Percentiles rank a stretch among this genome's conserved stretches.
Conservation (phyloP, 1,140 invertebrate genomes). For the Gerris buenoi region DNA sequence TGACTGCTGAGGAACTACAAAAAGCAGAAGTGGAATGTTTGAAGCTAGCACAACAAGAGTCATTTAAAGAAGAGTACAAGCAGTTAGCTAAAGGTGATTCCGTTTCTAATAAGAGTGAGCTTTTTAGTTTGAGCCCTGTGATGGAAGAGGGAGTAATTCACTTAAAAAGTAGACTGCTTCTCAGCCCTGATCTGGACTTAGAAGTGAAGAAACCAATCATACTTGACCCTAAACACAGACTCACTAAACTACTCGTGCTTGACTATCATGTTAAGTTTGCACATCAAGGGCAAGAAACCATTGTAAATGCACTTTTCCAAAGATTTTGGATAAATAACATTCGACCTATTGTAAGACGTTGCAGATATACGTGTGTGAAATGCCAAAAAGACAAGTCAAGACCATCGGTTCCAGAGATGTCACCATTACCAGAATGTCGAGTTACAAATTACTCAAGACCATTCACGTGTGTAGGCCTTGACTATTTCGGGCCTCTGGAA, state of each 20-base stretch:
- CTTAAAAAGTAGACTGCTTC: background rate
- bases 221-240: background rate
- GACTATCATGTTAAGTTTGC: background rate
- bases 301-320: background rate
- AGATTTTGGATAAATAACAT: background rate
- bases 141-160: background rate
- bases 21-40: background rate
- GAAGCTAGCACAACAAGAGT: background rate
- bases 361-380: background rate
- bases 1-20: background rate
- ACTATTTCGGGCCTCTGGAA: background rate
- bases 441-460: background rate
- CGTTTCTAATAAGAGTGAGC: background rate
- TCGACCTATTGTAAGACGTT: background rate
- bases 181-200: background rate
- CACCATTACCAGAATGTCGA: background rate
- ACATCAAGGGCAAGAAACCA: background rate
- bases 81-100: background rate
- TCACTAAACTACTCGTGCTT: background rate
- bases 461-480: background rate
- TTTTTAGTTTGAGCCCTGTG: background rate
- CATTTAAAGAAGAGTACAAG: background rate
- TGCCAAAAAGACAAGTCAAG: background rate
- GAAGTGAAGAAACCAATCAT: background rate
- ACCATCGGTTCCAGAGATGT: background rate